These are phyloP conservation scores for Xestobium rufovillosum DNA, from an alignment of 2,888 invertebrate species.

Conservation along the genomic window DNA sequence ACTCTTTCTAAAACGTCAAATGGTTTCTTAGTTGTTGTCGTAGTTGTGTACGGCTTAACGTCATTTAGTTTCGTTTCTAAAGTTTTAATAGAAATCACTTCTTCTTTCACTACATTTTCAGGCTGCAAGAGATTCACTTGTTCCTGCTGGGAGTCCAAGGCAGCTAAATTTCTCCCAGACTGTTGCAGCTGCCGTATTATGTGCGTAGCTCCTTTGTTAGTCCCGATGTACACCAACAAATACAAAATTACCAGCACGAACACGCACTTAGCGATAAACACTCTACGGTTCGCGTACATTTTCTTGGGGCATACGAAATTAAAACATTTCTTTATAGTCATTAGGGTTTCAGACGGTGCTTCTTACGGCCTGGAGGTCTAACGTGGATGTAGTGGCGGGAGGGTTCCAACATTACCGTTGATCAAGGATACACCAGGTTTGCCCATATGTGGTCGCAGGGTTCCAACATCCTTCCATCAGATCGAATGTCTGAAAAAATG, in stretches of 20 bases:
- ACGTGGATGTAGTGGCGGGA: constrained; percentile 34
- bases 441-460: too few species aligned
- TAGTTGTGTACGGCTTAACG: too few species aligned
- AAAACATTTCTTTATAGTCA: constrained; percentile 1
- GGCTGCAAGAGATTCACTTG: too few species aligned
- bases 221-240: constrained; percentile 35
- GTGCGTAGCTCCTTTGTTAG: constrained; percentile 30
- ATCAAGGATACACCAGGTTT: constrained; percentile 26
- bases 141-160: constrained; percentile 32
- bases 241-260: constrained; percentile 31
- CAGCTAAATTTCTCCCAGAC: constrained; percentile 42
- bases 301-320: constrained; percentile 19
- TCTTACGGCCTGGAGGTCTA: constrained; percentile 39
- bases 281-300: constrained; percentile 37
- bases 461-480: too few species aligned
- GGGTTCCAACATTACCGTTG: constrained; percentile 37
- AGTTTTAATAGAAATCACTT: too few species aligned
- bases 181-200: constrained; percentile 39
- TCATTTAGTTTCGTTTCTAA: too few species aligned
- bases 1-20: constrained; percentile 29
- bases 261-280: constrained; percentile 34
- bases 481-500: too few species aligned
- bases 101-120: too few species aligned
- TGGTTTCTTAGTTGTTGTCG: constrained; percentile 20
- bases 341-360: constrained; percentile 20